These are phyloP conservation scores for Anabacerthia variegaticeps DNA, from an alignment of 2,797 vertebrate genomes.

Conservation along the genomic window DNA sequence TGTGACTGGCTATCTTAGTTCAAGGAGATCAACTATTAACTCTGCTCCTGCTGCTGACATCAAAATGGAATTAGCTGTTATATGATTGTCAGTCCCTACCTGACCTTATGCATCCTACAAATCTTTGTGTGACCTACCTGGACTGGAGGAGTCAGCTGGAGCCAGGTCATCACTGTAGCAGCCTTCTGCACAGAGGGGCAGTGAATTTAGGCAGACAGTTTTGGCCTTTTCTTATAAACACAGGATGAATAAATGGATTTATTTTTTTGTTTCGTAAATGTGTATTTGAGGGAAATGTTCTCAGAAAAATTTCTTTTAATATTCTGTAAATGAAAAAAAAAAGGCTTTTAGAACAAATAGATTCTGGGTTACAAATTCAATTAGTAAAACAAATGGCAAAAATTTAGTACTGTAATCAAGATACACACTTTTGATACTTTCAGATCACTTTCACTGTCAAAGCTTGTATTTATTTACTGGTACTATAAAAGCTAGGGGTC, in stretches of 20 bases:
- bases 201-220: not conserved
- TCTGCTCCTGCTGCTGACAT: not conserved
- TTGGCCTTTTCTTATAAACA: not conserved
- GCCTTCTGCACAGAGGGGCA: not conserved
- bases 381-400: not conserved
- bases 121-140: not conserved
- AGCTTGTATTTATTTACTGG: not conserved
- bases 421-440: not conserved
- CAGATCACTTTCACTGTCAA: not conserved
- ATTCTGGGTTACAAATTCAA: not conserved
- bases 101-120: not conserved
- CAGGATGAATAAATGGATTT: not conserved
- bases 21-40: not conserved
- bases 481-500: not conserved
- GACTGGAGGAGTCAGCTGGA: not conserved
- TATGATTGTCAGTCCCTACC: not conserved
- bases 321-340: not conserved
- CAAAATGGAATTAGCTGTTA: not conserved
- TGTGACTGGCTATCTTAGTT: not conserved
- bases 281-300: not conserved
- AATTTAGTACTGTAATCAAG: not conserved
- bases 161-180: not conserved
- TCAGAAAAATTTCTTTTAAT: not conserved
- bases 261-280: not conserved
- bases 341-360: not conserved